These are phyloP conservation scores for Heterodera carotae DNA, from an alignment of 1,140 invertebrate genomes.

Conservation along the genomic window DNA sequence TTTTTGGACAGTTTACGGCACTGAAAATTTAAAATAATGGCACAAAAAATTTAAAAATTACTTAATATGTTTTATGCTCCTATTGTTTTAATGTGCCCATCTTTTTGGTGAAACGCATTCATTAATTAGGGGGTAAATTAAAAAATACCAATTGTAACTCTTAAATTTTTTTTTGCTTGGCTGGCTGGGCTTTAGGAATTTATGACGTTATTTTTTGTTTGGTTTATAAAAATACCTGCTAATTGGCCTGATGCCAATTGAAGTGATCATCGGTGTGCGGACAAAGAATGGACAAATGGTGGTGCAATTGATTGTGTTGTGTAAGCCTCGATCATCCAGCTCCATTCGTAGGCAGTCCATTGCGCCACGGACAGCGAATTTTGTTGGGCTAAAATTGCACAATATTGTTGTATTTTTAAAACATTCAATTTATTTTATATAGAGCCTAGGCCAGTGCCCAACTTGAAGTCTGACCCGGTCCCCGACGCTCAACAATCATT, in stretches of 20 bases:
- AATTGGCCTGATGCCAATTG: constrained; percentile 59
- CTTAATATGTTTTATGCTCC: no score
- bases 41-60: no score
- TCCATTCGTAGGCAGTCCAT: constrained; percentile 65
- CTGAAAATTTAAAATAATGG: no score
- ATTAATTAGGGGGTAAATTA: no score
- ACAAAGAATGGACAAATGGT: constrained; percentile 64
- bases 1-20: no score
- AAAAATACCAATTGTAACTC: no score
- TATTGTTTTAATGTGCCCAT: no score
- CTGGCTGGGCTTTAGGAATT: not conserved
- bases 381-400: constrained; percentile 55
- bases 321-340: constrained; percentile 56
- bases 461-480: no score
- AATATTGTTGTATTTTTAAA: constrained; percentile 17
- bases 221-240: constrained; percentile 43
- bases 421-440: constrained; percentile 12
- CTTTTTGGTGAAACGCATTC: no score
- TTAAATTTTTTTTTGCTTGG: no score
- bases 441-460: no score
- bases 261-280: constrained; percentile 61
- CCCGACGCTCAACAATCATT: no score
- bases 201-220: constrained; percentile 1
- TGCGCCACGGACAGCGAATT: constrained; percentile 63
- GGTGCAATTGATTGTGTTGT: constrained; percentile 55